Evolutionary conservation across 2,797 vertebrate genomes (phyloP).

Genomic region (Leptodactylus fallax): DNA sequence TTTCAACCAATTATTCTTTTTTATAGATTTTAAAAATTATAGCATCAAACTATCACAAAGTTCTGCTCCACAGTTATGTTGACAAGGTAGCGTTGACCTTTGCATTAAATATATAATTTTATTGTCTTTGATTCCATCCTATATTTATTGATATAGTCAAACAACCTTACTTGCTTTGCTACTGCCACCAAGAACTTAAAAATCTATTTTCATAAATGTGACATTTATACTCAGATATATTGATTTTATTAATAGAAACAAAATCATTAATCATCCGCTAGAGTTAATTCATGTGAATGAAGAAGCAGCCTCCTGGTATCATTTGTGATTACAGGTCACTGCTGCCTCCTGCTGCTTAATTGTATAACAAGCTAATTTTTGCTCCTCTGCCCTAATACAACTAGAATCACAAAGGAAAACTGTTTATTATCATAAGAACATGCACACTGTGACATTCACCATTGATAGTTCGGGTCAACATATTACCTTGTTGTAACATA

Average conservation of each 20-base stretch:
- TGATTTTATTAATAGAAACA: background rate
- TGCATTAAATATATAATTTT: background rate
- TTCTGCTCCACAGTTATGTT: background rate
- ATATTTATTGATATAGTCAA: background rate
- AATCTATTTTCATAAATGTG: background rate
- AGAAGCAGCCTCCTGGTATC: background rate
- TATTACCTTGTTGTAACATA: background rate
- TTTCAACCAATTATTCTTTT: background rate
- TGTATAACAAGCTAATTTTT: background rate
- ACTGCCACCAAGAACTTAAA: background rate
- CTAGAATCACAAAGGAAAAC: background rate
- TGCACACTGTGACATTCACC: background rate
- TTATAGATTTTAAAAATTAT: background rate
- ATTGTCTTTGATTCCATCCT: background rate
- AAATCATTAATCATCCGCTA: background rate
- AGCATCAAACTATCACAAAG: background rate
- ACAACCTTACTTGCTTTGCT: background rate
- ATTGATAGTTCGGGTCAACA: background rate
- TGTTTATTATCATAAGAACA: background rate
- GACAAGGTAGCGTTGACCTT: background rate
- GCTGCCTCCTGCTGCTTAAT: conserved; percentile 16
- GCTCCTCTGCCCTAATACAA: background rate
- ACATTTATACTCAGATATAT: conserved; percentile 4
- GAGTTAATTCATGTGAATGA: background rate
- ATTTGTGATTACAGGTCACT: background rate